Conservation (phyloP, 2,797 vertebrate species). For the Sylvia borin region DNA sequence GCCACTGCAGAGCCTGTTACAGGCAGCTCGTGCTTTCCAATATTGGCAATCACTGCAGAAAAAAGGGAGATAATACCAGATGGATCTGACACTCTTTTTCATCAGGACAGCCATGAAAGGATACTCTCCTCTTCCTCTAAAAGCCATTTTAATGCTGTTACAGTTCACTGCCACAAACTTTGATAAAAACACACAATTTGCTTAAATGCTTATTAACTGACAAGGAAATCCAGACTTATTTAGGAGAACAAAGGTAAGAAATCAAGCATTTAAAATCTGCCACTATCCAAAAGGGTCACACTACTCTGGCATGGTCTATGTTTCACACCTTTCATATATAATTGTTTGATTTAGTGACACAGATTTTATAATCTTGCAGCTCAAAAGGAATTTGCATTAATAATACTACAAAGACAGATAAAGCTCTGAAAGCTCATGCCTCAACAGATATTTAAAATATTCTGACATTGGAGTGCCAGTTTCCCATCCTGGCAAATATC, state of each 20-base stretch:
- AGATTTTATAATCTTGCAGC: background rate
- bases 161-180: background rate
- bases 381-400: conserved; percentile 8
- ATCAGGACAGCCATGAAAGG: background rate
- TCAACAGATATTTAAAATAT: background rate
- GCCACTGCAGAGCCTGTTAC: background rate
- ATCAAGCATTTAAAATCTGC: background rate
- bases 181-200: background rate
- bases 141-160: background rate
- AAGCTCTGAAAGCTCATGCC: background rate
- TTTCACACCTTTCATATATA: background rate
- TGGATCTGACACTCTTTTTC: background rate
- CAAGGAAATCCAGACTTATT: background rate
- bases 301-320: background rate
- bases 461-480: background rate
- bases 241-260: background rate
- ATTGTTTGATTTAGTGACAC: background rate
- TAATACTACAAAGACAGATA: background rate
- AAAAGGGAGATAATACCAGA: background rate
- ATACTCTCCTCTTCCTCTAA: background rate
- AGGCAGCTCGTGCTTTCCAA: background rate
- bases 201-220: background rate
- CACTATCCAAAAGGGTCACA: background rate
- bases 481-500: background rate
- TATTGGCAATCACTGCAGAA: background rate